These are phyloP conservation scores for Drosophila ezoana DNA, from an alignment of 2,888 invertebrate genomes.

Conservation along the genomic window DNA sequence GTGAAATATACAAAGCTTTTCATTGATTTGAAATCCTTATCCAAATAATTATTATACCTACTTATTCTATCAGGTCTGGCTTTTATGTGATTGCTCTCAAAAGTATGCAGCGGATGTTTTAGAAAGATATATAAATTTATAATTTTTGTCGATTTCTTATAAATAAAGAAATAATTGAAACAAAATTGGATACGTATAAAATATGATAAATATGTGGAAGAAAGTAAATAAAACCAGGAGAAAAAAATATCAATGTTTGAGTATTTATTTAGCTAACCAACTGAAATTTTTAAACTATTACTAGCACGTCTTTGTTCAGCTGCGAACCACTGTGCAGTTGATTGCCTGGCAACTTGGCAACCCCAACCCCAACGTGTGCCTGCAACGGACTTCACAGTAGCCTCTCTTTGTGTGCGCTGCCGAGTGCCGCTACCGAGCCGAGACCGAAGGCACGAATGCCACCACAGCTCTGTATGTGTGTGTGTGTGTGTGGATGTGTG, in stretches of 20 bases:
- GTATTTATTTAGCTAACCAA: constrained; percentile 15
- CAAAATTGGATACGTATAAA: neutral
- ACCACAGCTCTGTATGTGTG: constrained; percentile 27
- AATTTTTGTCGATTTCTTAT: no score
- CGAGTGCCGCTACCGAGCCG: constrained; percentile 70
- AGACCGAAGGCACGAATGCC: constrained; percentile 59
- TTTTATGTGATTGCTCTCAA: constrained; percentile 5
- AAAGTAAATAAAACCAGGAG: neutral
- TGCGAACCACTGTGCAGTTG: constrained; percentile 53
- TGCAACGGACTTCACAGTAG: constrained; percentile 74
- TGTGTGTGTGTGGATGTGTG: constrained; percentile 25
- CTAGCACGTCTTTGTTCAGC: neutral
- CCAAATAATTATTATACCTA: neutral
- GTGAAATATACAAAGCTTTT: neutral
- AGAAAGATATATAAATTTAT: no score
- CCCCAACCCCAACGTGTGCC: constrained; percentile 56
- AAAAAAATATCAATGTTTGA: constrained; percentile 21
- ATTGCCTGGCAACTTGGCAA: constrained; percentile 41
- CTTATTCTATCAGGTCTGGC: neutral
- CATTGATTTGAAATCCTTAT: neutral
- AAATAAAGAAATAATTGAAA: no score
- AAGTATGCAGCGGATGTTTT: constrained; percentile 42
- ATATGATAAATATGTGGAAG: neutral
- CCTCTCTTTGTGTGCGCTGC: constrained; percentile 75
- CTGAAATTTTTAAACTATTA: neutral